Percentiles rank a stretch among this genome's conserved stretches.
These are phyloP conservation scores for Dusona sp. DNA, from an alignment of 2,888 invertebrate species.

Conservation along the genomic window DNA sequence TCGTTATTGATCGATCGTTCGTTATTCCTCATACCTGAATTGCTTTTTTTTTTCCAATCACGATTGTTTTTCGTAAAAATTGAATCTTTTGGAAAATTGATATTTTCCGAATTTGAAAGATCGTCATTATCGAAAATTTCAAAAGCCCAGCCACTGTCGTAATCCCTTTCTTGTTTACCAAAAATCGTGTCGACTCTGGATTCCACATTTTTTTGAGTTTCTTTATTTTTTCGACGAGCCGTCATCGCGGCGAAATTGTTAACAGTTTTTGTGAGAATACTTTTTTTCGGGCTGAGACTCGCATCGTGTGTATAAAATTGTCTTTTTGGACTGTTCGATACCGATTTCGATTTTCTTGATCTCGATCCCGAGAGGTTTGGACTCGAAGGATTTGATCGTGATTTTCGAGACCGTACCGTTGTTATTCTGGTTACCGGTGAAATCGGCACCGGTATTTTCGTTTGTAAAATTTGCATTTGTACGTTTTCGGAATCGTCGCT, in stretches of 20 bases:
- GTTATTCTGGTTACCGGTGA: conserved; percentile 84
- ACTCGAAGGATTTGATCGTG: conserved; percentile 69
- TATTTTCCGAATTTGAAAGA: not conserved
- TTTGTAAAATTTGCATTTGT: conserved; percentile 71
- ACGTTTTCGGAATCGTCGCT: conserved; percentile 88
- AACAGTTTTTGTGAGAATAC: conserved; percentile 77
- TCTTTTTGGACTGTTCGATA: conserved; percentile 77
- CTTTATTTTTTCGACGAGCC: not conserved
- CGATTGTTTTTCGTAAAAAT: not conserved
- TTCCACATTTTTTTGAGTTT: conserved; percentile 37
- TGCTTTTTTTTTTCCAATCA: not conserved
- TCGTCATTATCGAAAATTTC: conserved; percentile 66
- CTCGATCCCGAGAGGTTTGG: conserved; percentile 67
- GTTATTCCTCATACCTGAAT: not conserved
- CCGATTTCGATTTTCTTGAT: conserved; percentile 73
- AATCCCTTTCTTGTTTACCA: conserved; percentile 57
- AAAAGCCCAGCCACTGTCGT: conserved; percentile 67
- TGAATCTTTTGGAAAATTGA: not conserved
- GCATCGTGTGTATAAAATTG: conserved; percentile 79
- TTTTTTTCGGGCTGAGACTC: conserved; percentile 81
- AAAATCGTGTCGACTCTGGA: conserved; percentile 59
- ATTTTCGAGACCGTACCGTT: conserved; percentile 67
- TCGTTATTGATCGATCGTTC: not conserved
- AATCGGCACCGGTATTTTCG: conserved; percentile 85
- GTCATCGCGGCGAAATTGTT: not conserved